Evolutionary conservation across 2,113 vertebrate species (phyloP).

Genomic region (Elgaria multicarinata): DNA sequence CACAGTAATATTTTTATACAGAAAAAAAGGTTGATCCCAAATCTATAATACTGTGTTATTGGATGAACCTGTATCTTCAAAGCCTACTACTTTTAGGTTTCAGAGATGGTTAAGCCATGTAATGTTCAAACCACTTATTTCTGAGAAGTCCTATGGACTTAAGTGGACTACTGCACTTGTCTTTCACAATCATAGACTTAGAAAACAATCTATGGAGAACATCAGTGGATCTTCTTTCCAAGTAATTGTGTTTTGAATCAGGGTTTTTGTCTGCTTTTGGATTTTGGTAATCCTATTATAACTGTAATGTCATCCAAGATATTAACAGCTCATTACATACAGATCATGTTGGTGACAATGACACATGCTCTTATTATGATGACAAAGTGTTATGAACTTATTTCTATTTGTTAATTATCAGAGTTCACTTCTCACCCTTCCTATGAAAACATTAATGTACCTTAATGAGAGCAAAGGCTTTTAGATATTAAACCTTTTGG

Average conservation of each 20-base stretch:
- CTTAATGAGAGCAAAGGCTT: not conserved
- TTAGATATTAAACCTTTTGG: not conserved
- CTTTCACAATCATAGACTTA: not conserved
- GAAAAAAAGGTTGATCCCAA: not conserved
- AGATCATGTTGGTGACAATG: slow-evolving; percentile 3
- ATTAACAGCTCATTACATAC: not conserved
- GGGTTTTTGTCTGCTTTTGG: not conserved
- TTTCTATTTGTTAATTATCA: slow-evolving; percentile 5
- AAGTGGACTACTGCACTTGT: not conserved
- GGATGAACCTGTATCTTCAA: not conserved
- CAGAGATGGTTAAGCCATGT: not conserved
- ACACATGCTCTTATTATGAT: not conserved
- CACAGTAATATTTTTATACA: not conserved
- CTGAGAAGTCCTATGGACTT: not conserved
- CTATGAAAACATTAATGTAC: not conserved
- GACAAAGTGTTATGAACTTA: not conserved
- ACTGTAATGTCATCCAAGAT: not conserved
- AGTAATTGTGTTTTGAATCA: slow-evolving; percentile 1
- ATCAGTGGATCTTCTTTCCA: not conserved
- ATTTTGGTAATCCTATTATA: not conserved
- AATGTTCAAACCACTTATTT: not conserved
- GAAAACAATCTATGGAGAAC: not conserved
- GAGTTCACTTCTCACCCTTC: not conserved
- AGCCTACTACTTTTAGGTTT: not conserved
- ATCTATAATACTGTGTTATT: not conserved